Evolutionary conservation across 1,140 invertebrate genomes (phyloP), one percentile per base, ranked within the genome.

Genomic region (Drosophila seguyi): DNA sequence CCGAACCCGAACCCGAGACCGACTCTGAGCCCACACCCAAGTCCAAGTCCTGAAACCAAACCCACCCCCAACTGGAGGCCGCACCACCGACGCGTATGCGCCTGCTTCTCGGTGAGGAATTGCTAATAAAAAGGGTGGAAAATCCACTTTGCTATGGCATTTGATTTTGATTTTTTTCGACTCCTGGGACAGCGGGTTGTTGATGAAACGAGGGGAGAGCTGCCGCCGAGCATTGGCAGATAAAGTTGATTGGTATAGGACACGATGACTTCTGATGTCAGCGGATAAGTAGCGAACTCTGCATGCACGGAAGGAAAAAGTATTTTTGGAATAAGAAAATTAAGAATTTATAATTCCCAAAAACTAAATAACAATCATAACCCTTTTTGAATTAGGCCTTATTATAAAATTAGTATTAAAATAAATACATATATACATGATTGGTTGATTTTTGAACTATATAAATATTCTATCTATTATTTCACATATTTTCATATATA

Each of bases 121-220:
- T 90, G 84, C 84, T 88, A 88, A 88, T 88, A 88, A 91, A 88
- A 91, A 82, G 90, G 90, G 90, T 91, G 90, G 90, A 91, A 90
- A 91, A 91, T 91, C 85, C 90, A 91, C 90, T 91, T 91, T 90
- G 90, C 81, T 78, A 91, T 90, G 90, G 90, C 85, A 91, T 91
- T 91, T 91, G 90, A 91, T 91, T 91, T 88, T 91, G 81, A 90
- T 90, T 90, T 90, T 83, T 72, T 76, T 57, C 66, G 60, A 75
- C 69, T 87, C 81, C 18, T 45, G 81, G 81, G 81, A 83, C 65
- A 27, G 44, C n/a, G 25, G 41, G 50, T 29, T 59, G 39, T 41
- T 44, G 47, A 47, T 38, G 36, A 38, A 38, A 22, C n/a, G 72
- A 20, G 27, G 31, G 44, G 36, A 27, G 20, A 38, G 31, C 48